A percentile compares a stretch with the other conserved stretches of the same genome.
phyloP scores from a whole-genome alignment of 2,888 invertebrate species.

The Mongoloraphidia duomilia region DNA sequence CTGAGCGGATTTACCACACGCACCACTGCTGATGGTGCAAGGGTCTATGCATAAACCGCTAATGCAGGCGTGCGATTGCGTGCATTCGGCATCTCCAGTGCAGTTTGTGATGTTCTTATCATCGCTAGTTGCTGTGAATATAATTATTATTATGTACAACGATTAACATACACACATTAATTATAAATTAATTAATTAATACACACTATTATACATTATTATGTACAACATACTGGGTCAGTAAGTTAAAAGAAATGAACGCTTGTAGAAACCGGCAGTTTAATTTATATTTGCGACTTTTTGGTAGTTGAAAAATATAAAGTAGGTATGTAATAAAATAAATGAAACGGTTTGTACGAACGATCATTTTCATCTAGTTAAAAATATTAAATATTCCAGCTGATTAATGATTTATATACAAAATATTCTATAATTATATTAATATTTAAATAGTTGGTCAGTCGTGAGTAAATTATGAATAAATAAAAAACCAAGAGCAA shows the following conservation, averaged over 20 bases:
- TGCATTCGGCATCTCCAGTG: slow-evolving; percentile 36
- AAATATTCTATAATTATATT: not conserved
- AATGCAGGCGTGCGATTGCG: slow-evolving; percentile 35
- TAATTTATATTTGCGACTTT: not conserved
- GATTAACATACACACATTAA: slow-evolving; percentile 20
- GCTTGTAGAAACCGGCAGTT: not conserved
- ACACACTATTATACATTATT: slow-evolving; percentile 4
- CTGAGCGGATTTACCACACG: slow-evolving; percentile 32
- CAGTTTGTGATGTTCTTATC: slow-evolving; percentile 31
- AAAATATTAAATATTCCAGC: too few species aligned
- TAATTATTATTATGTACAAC: slow-evolving; percentile 23
- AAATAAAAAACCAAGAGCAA: not conserved
- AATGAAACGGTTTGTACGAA: too few species aligned
- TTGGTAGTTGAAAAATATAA: not conserved
- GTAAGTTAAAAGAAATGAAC: not conserved
- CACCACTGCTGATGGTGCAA: slow-evolving; percentile 33
- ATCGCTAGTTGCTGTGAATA: slow-evolving; percentile 27
- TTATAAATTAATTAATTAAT: slow-evolving; percentile 14
- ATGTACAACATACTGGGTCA: slow-evolving; percentile 3
- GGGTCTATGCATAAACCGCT: slow-evolving; percentile 36
- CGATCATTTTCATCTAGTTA: too few species aligned
- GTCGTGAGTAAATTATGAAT: not conserved
- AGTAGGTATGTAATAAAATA: too few species aligned
- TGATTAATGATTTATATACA: too few species aligned
- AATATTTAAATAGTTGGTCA: not conserved